Conservation (phyloP, 2,888 invertebrate genomes). For the Pandemis heparana region DNA sequence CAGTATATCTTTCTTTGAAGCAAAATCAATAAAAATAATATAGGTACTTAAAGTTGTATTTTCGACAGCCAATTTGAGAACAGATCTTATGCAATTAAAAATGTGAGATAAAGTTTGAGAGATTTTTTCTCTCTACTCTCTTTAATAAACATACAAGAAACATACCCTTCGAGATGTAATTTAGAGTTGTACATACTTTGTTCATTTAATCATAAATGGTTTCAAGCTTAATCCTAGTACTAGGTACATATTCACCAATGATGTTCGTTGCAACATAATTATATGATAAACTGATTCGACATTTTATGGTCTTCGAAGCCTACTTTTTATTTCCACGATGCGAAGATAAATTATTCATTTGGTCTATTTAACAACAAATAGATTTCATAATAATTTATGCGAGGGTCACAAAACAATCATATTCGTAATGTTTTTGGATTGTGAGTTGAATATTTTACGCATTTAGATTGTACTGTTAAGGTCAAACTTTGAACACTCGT, state of each 20-base stretch:
- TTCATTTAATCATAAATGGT: no score
- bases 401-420: conserved; percentile 23
- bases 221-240: not conserved
- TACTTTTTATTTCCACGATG: conserved; percentile 19
- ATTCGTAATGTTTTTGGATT: conserved; percentile 12
- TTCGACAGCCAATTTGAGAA: no score
- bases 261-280: conserved; percentile 1
- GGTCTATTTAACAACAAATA: conserved; percentile 13
- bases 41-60: no score
- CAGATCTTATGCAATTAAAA: no score
- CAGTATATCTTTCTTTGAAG: no score
- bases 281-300: conserved; percentile 7
- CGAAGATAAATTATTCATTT: conserved; percentile 28
- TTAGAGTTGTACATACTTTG: no score
- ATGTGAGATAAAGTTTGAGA: no score
- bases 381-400: conserved; percentile 29
- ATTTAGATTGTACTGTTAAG: not conserved
- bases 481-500: not conserved
- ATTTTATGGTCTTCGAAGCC: conserved; percentile 28
- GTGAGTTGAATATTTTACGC: not conserved
- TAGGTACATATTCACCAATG: not conserved
- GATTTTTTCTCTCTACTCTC: no score
- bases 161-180: no score
- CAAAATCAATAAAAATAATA: no score
- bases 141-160: no score